phyloP scores from a whole-genome alignment of 2,113 vertebrate species.

The Scolopax mira region DNA sequence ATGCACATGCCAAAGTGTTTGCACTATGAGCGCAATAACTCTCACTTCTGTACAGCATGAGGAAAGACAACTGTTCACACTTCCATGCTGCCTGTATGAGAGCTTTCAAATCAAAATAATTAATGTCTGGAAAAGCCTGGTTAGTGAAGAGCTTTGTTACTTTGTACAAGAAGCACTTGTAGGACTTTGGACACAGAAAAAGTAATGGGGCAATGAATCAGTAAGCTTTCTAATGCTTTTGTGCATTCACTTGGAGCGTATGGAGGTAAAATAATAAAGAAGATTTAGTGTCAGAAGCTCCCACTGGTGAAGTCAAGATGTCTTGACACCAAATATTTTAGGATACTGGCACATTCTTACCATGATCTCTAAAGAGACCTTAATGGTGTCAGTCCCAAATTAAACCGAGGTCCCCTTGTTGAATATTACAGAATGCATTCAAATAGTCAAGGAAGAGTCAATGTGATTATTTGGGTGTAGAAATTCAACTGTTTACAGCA shows the following conservation, averaged over 20 bases:
- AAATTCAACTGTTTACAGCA: neutral
- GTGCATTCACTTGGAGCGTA: neutral
- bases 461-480: neutral
- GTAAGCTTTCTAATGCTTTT: neutral
- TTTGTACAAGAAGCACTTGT: slow-evolving; percentile 11
- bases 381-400: neutral
- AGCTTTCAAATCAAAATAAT: slow-evolving; percentile 27
- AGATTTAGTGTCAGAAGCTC: neutral
- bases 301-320: neutral
- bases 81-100: neutral
- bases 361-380: neutral
- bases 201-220: neutral
- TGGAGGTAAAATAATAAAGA: neutral
- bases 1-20: neutral
- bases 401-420: neutral
- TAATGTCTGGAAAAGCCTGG: neutral
- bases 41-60: neutral
- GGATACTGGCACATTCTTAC: neutral
- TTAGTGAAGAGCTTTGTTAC: neutral
- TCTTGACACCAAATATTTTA: slow-evolving; percentile 4
- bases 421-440: neutral
- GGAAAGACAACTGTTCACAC: slow-evolving; percentile 5
- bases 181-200: neutral
- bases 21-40: neutral
- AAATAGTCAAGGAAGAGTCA: neutral